Percentiles rank a stretch among this genome's conserved stretches.
phyloP scores from a whole-genome alignment of 1,140 invertebrate species.

The Sitobion miscanthi region DNA sequence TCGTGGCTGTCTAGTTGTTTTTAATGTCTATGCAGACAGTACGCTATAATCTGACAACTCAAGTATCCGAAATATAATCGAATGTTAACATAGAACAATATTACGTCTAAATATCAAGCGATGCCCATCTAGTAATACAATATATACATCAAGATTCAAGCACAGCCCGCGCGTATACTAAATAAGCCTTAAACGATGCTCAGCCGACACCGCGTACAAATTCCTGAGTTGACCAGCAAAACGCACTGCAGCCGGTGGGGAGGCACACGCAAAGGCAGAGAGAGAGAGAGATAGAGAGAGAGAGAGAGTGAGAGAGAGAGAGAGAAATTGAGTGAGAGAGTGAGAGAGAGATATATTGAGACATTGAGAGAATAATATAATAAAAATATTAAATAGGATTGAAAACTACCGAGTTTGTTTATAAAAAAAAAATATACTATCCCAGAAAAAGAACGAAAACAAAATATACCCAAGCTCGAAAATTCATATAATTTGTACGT shows the following conservation, averaged over 20 bases:
- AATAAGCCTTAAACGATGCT: slow-evolving; percentile 6
- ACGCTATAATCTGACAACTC: not conserved
- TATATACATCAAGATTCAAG: not conserved
- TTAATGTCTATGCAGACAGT: too few relatives aligned
- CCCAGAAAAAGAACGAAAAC: not conserved
- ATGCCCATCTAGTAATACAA: not conserved
- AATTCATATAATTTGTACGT: slow-evolving; percentile 45
- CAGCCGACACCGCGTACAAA: not conserved
- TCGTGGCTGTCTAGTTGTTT: too few relatives aligned
- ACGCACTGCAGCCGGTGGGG: not conserved
- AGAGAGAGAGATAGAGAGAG: not conserved
- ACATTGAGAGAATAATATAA: not conserved
- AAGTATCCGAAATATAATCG: not conserved
- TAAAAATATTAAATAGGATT: not conserved
- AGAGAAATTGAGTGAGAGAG: too few relatives aligned
- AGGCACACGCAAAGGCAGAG: not conserved
- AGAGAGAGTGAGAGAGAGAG: not conserved
- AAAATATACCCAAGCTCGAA: slow-evolving; percentile 37
- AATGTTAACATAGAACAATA: not conserved
- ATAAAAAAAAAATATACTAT: not conserved
- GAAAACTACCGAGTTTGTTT: not conserved
- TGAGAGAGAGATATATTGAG: not conserved
- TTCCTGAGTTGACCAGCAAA: not conserved
- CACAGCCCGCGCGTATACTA: not conserved
- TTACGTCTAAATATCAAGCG: not conserved